Conservation (phyloP, 1,140 invertebrate species). For the Condylostylus longicornis region DNA sequence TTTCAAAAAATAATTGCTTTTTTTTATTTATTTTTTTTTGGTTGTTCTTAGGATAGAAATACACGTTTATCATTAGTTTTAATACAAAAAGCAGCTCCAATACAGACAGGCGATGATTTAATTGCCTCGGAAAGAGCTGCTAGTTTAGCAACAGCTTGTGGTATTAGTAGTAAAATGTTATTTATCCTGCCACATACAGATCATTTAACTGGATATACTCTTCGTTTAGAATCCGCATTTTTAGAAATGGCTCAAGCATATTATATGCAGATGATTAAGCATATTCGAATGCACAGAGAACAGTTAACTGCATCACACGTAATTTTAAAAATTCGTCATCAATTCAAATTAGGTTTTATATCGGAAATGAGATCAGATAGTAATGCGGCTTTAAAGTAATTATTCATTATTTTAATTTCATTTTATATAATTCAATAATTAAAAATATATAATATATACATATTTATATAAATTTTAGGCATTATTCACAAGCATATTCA, state of each 20-base stretch:
- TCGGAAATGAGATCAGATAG: slow-evolving; percentile 86
- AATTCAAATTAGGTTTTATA: slow-evolving; percentile 95
- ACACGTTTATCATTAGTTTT: slow-evolving; percentile 81
- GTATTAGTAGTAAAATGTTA: slow-evolving; percentile 78
- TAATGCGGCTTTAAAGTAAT: slow-evolving; percentile 73
- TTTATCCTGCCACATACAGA: slow-evolving; percentile 84
- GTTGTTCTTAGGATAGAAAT: slow-evolving; percentile 55
- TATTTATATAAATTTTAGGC: slow-evolving; percentile 39
- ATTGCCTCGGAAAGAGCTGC: slow-evolving; percentile 76
- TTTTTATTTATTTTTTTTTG: not conserved
- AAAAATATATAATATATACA: slow-evolving; percentile 6
- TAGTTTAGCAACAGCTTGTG: slow-evolving; percentile 76
- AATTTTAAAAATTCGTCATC: slow-evolving; percentile 84
- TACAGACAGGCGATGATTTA: slow-evolving; percentile 69
- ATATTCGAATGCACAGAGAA: slow-evolving; percentile 76
- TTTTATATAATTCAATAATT: not conserved
- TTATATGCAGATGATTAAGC: slow-evolving; percentile 77
- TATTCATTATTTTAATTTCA: slow-evolving; percentile 8
- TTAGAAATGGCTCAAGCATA: slow-evolving; percentile 84
- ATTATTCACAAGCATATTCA: slow-evolving; percentile 86
- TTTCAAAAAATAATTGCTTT: not conserved
- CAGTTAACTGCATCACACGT: slow-evolving; percentile 82
- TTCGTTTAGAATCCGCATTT: slow-evolving; percentile 79
- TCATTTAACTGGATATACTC: slow-evolving; percentile 53
- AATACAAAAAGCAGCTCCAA: slow-evolving; percentile 64